A percentile compares a stretch with the other conserved stretches of the same genome.
Conservation (phyloP, 1,140 invertebrate species). For the Ctenoplectra terminalis region DNA sequence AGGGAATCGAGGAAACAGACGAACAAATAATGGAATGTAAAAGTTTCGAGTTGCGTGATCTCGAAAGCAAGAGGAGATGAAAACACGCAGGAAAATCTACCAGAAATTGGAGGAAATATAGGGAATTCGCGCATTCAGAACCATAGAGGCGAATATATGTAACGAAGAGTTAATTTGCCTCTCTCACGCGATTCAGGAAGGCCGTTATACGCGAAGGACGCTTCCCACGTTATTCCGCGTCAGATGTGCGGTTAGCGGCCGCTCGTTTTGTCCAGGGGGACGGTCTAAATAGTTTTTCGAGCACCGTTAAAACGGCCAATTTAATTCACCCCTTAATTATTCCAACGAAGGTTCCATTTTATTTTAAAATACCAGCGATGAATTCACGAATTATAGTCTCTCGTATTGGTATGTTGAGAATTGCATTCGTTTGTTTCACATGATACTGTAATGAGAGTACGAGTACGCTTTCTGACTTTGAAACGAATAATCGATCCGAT, state of each 20-base stretch:
- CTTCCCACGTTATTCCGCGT: constrained; percentile 67
- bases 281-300: background rate
- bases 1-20: background rate
- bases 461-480: constrained; percentile 13
- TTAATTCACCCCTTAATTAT: background rate
- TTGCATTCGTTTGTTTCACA: background rate
- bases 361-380: background rate
- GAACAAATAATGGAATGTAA: background rate
- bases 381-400: background rate
- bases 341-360: background rate
- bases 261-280: constrained; percentile 27
- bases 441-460: background rate
- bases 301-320: background rate
- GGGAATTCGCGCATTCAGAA: constrained; percentile 44
- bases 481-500: background rate
- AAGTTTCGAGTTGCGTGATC: constrained; percentile 33
- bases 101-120: constrained; percentile 39
- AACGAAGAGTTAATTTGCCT: constrained; percentile 63
- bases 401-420: background rate
- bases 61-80: constrained; percentile 33
- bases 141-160: constrained; percentile 32
- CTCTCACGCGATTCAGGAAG: constrained; percentile 68
- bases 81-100: background rate
- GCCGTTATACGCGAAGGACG: constrained; percentile 68
- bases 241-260: constrained; percentile 51